A percentile compares a stretch with the other conserved stretches of the same genome.
phyloP scores from a whole-genome alignment of 2,797 vertebrate genomes.

The Mormyrops boulengeri region DNA sequence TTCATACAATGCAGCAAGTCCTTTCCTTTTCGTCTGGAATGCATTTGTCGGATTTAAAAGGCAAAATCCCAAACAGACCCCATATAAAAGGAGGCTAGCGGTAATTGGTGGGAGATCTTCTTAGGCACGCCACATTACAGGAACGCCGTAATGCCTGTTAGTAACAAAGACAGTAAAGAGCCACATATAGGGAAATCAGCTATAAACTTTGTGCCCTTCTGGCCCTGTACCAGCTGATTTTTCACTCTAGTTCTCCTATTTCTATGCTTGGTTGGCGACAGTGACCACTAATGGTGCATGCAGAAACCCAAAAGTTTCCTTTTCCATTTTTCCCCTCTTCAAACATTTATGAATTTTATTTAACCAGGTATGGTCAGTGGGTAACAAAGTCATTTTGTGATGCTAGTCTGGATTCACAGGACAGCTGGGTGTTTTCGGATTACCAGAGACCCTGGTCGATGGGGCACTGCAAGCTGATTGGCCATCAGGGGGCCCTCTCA shows the following conservation, averaged over 20 bases:
- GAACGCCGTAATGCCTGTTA: not conserved
- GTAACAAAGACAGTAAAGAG: not conserved
- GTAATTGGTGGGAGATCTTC: not conserved
- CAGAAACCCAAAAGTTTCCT: not conserved
- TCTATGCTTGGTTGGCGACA: not conserved
- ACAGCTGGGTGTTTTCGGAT: not conserved
- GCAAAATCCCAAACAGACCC: not conserved
- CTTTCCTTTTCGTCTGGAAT: not conserved
- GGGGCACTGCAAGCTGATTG: not conserved
- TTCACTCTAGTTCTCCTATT: not conserved
- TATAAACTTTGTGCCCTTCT: not conserved
- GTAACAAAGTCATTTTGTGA: not conserved
- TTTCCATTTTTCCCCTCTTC: not conserved
- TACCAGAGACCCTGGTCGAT: not conserved
- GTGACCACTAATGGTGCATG: not conserved
- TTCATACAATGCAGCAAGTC: slow-evolving; percentile 31
- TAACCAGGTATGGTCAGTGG: not conserved
- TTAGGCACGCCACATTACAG: not conserved
- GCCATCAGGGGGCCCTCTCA: not conserved
- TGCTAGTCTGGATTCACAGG: not conserved
- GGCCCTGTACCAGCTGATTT: not conserved
- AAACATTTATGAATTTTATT: not conserved
- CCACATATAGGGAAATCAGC: not conserved
- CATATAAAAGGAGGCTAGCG: not conserved
- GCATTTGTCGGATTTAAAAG: slow-evolving; percentile 11